Evolutionary conservation across 2,888 invertebrate genomes (phyloP).

Genomic region (Ashinkailepas kermadecensis): DNA sequence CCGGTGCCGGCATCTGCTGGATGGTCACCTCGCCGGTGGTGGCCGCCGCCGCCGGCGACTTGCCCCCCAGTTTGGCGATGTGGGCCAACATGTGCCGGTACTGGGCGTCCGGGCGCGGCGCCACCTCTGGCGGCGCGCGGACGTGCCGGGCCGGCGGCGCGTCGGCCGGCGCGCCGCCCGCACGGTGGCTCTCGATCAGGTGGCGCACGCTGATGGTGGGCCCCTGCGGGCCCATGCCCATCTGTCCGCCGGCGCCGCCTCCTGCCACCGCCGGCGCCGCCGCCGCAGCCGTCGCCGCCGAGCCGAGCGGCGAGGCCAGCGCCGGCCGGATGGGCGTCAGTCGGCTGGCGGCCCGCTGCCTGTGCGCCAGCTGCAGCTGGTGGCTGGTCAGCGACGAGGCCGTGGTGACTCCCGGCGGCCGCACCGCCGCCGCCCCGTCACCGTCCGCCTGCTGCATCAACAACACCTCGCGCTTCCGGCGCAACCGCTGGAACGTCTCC

Average conservation of each 20-base stretch:
- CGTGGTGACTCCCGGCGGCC: neutral
- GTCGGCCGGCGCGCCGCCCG: slow-evolving; percentile 24
- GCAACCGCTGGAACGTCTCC: slow-evolving; percentile 29
- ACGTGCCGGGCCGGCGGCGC: neutral
- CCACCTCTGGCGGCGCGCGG: neutral
- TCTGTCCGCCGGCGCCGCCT: slow-evolving; percentile 25
- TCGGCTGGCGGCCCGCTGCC: neutral
- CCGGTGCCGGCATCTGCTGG: neutral
- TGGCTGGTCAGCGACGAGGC: neutral
- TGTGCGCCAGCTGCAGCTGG: neutral
- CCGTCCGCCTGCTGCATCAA: slow-evolving; percentile 15
- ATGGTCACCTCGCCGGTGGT: slow-evolving; percentile 8
- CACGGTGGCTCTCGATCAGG: slow-evolving; percentile 32
- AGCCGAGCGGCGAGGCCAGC: neutral
- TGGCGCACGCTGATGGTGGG: slow-evolving; percentile 34
- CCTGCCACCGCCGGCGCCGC: neutral
- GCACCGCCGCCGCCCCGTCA: slow-evolving; percentile 9
- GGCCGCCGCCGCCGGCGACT: neutral
- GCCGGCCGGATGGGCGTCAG: slow-evolving; percentile 10
- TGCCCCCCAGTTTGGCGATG: slow-evolving; percentile 13
- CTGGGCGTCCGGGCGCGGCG: neutral
- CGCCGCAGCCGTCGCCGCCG: neutral
- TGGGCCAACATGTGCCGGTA: slow-evolving; percentile 19
- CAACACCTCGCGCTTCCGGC: slow-evolving; percentile 27
- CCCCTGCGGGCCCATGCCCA: slow-evolving; percentile 33